Evolutionary conservation across 2,797 vertebrate genomes (phyloP).

Genomic region (Mus spretus): DNA sequence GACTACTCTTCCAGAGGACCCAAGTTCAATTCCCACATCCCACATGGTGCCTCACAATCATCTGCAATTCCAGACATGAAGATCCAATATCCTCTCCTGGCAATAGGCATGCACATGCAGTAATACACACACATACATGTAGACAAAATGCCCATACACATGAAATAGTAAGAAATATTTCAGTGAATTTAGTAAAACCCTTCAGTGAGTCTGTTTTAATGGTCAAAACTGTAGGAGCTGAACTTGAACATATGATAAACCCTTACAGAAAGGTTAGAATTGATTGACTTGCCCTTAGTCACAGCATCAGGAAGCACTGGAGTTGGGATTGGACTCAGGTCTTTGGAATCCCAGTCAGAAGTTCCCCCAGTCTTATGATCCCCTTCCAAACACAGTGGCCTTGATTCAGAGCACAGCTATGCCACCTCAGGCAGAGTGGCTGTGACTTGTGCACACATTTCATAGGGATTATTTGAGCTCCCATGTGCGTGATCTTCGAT

Average conservation of each 20-base stretch:
- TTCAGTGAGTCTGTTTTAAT: background rate
- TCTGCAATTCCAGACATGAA: background rate
- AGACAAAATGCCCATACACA: background rate
- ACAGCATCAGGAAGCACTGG: background rate
- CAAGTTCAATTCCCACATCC: background rate
- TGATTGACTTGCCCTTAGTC: background rate
- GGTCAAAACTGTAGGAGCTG: background rate
- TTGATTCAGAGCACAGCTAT: background rate
- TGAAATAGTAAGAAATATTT: background rate
- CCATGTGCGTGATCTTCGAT: background rate
- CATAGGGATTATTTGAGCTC: background rate
- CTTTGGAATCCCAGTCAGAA: background rate
- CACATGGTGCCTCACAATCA: background rate
- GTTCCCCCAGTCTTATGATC: background rate
- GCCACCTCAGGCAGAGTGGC: background rate
- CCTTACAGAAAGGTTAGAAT: background rate
- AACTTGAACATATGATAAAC: slow-evolving; percentile 3
- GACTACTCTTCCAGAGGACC: background rate
- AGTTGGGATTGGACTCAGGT: background rate
- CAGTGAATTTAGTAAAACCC: background rate
- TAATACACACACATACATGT: background rate
- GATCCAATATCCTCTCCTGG: background rate
- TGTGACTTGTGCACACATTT: background rate
- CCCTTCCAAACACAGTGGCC: background rate
- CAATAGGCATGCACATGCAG: background rate